Percentiles rank a stretch among this genome's conserved stretches.
Evolutionary conservation across 2,113 vertebrate species (phyloP).

Genomic region (Chelonoidis abingdonii): DNA sequence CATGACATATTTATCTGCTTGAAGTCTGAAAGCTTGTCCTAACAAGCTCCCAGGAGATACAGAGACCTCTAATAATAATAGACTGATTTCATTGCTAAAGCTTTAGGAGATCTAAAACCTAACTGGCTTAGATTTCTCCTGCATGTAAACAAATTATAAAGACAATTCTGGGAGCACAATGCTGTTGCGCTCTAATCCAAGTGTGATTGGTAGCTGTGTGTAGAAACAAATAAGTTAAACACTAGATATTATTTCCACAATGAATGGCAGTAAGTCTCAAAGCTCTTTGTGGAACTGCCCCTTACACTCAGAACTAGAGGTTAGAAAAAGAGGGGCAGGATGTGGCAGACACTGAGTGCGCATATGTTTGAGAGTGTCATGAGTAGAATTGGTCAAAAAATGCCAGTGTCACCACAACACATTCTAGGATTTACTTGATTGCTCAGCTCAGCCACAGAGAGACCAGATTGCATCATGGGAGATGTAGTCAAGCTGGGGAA

Average conservation of each 20-base stretch:
- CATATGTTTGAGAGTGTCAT: not conserved
- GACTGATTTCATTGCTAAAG: not conserved
- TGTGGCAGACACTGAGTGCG: no score
- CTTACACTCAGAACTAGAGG: not conserved
- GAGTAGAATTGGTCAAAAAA: not conserved
- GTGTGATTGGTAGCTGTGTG: not conserved
- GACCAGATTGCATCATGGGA: not conserved
- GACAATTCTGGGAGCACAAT: not conserved
- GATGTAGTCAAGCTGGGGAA: not conserved
- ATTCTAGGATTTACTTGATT: not conserved
- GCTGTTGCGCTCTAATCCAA: not conserved
- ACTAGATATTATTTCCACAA: not conserved
- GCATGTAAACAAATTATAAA: not conserved
- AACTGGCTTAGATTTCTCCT: not conserved
- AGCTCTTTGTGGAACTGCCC: not conserved
- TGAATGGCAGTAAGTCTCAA: not conserved
- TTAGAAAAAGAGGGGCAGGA: not conserved
- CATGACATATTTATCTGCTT: not conserved
- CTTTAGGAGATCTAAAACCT: not conserved
- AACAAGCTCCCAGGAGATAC: conserved; percentile 26
- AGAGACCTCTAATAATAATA: conserved; percentile 28
- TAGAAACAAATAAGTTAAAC: not conserved
- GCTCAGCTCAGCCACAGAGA: not conserved
- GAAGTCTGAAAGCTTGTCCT: not conserved
- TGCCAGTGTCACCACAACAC: not conserved